Conservation (phyloP, 2,797 vertebrate genomes). For the Typhlichthys eigenmanni region DNA sequence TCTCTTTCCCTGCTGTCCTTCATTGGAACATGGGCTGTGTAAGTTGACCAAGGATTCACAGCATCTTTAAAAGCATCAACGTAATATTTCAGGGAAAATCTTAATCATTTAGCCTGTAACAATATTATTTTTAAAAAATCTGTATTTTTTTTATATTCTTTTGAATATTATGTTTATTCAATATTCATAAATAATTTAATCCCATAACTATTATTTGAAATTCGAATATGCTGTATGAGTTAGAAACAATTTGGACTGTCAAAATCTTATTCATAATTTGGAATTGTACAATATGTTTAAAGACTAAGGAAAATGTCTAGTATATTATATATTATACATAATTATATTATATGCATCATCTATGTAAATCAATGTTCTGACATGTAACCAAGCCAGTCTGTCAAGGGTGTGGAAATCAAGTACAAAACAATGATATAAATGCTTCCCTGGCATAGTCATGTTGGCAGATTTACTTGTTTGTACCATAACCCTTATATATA, state of each 20-base stretch:
- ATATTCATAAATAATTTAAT: background rate
- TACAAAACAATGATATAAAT: no score
- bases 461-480: no score
- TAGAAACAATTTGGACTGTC: no score
- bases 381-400: slow-evolving; percentile 22
- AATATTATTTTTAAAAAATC: background rate
- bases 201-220: background rate
- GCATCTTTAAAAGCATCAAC: background rate
- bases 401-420: slow-evolving; percentile 2
- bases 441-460: no score
- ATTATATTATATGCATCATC: no score
- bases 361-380: background rate
- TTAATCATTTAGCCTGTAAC: background rate
- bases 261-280: no score
- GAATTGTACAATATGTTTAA: no score
- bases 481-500: no score
- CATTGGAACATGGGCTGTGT: slow-evolving; percentile 80
- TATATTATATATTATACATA: no score
- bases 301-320: no score
- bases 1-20: slow-evolving; percentile 72
- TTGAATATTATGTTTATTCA: background rate
- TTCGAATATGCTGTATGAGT: no score
- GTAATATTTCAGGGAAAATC: background rate
- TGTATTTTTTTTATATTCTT: background rate
- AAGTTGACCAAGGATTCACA: slow-evolving; percentile 57